These are phyloP conservation scores for Pentalonia nigronervosa DNA, from an alignment of 1,140 invertebrate genomes.

Conservation along the genomic window DNA sequence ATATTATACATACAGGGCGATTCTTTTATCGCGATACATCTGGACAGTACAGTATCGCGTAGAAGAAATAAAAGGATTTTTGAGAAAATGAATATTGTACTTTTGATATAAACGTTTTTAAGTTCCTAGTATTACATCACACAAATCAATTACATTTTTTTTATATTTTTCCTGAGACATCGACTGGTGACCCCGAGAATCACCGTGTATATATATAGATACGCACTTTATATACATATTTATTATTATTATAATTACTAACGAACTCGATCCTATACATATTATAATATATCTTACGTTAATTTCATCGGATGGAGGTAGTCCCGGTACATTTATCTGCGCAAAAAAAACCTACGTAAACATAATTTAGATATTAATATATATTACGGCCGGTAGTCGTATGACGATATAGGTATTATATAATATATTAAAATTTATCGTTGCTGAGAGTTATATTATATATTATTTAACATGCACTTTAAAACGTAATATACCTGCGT, in stretches of 20 bases:
- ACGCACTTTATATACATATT: background rate
- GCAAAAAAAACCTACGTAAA: background rate
- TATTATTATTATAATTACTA: conserved; percentile 3
- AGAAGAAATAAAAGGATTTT: too few relatives aligned
- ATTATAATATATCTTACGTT: background rate
- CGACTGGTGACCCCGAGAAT: background rate
- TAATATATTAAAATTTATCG: background rate
- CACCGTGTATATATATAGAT: background rate
- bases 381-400: background rate
- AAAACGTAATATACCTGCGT: background rate
- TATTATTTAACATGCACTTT: background rate
- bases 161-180: background rate
- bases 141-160: background rate
- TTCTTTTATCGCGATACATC: too few relatives aligned
- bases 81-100: too few relatives aligned
- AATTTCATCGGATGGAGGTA: background rate
- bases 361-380: background rate
- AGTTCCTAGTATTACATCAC: background rate
- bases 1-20: too few relatives aligned
- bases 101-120: background rate
- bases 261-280: background rate
- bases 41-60: too few relatives aligned
- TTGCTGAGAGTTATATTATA: background rate
- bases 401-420: background rate
- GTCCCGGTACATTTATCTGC: background rate